phyloP scores from a whole-genome alignment of 2,113 vertebrate species.

The Syrmaticus mikado region DNA sequence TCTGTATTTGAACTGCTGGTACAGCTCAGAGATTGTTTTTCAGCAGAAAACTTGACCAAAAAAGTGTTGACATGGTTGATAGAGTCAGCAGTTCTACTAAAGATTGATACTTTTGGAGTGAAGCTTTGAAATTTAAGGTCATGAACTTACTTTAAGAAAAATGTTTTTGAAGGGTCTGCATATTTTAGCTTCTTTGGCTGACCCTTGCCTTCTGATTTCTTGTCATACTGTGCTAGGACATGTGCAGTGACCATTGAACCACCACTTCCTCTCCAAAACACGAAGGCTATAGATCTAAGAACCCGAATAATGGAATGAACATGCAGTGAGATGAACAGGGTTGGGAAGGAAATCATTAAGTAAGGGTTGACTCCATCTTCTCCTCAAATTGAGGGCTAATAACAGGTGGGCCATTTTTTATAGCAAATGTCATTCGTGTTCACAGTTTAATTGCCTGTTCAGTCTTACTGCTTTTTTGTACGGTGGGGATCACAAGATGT shows the following conservation, averaged over 20 bases:
- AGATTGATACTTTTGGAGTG: slow-evolving; percentile 23
- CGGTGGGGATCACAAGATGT: neutral
- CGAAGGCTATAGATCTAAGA: neutral
- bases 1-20: neutral
- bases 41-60: neutral
- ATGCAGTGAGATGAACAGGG: neutral
- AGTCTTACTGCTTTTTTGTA: neutral
- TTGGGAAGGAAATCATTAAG: neutral
- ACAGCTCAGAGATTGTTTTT: neutral
- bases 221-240: neutral
- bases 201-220: neutral
- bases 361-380: neutral
- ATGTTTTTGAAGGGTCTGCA: neutral
- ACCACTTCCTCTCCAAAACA: rapidly evolving
- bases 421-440: neutral
- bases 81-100: neutral
- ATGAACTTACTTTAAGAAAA: neutral
- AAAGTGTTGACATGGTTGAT: slow-evolving; percentile 21
- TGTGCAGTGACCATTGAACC: neutral
- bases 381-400: neutral
- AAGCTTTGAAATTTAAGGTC: slow-evolving; percentile 28
- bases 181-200: neutral
- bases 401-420: neutral
- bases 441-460: neutral
- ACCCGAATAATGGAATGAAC: neutral